Percentiles rank a stretch among this genome's conserved stretches.
Conservation (phyloP, 2,888 invertebrate genomes). For the Cheilosia vulpina region DNA sequence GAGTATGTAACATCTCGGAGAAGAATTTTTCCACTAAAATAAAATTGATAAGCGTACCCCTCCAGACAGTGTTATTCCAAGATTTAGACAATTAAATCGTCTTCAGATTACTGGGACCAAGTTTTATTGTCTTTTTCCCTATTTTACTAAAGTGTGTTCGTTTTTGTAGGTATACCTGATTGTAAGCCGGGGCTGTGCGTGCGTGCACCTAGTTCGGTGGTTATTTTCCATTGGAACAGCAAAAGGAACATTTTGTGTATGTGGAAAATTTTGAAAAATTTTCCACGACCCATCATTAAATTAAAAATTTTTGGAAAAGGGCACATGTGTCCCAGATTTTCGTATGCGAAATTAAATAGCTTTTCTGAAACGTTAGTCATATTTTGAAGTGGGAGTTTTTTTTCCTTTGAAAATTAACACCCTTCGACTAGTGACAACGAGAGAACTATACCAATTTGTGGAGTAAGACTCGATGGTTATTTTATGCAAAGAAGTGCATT, state of each 20-base stretch:
- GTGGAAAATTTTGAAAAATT: constrained; percentile 49
- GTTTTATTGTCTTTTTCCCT: constrained; percentile 8
- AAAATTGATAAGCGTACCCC: constrained; percentile 8
- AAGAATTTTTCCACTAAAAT: constrained; percentile 3
- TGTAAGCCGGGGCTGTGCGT: not conserved
- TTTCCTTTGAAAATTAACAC: no score
- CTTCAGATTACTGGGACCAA: not conserved
- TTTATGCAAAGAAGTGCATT: no score
- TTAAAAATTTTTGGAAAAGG: not conserved
- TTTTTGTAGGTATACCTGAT: constrained; percentile 33
- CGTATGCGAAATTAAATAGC: no score
- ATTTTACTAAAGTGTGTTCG: not conserved
- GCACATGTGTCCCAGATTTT: no score
- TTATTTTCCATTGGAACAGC: constrained; percentile 26
- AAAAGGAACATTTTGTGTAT: not conserved
- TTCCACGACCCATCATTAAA: constrained; percentile 2
- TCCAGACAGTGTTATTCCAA: not conserved
- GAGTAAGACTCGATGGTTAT: no score
- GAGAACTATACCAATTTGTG: no score
- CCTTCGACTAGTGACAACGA: no score
- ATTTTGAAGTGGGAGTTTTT: no score
- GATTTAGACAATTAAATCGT: constrained; percentile 9
- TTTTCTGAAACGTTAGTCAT: no score
- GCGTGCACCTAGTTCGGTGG: constrained; percentile 14
- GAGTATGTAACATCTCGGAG: not conserved